phyloP scores from a whole-genome alignment of 2,888 invertebrate genomes.

The Strigamia crassipes region DNA sequence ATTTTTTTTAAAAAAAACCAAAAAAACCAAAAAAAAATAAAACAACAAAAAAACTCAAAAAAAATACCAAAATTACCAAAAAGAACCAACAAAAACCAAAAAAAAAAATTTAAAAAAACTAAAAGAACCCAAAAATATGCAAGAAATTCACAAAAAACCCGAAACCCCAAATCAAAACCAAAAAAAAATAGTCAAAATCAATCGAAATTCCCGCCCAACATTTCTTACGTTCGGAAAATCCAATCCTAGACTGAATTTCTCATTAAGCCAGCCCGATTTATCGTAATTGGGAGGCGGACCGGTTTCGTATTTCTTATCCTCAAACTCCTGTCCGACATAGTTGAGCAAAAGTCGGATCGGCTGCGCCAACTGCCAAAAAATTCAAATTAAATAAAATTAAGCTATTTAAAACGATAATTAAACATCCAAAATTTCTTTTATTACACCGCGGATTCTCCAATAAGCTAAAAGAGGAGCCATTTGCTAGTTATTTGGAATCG shows the following conservation, averaged over 20 bases:
- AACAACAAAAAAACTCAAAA: too few relatives aligned
- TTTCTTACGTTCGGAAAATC: conserved; percentile 59
- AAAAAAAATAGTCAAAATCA: too few relatives aligned
- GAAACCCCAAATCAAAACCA: too few relatives aligned
- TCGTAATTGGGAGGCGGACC: conserved; percentile 60
- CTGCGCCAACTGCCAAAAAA: conserved; percentile 58
- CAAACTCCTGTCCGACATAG: conserved; percentile 60
- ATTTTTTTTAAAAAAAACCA: too few relatives aligned
- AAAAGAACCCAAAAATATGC: neutral
- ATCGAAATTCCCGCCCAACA: too few relatives aligned
- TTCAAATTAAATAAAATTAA: neutral
- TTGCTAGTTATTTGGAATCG: neutral
- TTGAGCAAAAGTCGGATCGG: conserved; percentile 60
- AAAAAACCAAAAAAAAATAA: too few relatives aligned
- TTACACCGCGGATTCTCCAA: conserved; percentile 44
- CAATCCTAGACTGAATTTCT: conserved; percentile 56
- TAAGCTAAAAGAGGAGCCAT: conserved; percentile 43
- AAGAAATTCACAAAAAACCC: too few relatives aligned
- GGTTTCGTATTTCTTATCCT: conserved; percentile 59
- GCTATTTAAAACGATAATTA: neutral
- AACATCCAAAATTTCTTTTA: neutral
- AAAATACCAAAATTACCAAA: too few relatives aligned
- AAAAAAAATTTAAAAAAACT: too few relatives aligned
- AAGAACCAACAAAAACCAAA: too few relatives aligned
- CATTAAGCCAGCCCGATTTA: conserved; percentile 57